A percentile compares a stretch with the other conserved stretches of the same genome.
Conservation (phyloP, 2,888 invertebrate genomes). For the Geophilus truncorum region DNA sequence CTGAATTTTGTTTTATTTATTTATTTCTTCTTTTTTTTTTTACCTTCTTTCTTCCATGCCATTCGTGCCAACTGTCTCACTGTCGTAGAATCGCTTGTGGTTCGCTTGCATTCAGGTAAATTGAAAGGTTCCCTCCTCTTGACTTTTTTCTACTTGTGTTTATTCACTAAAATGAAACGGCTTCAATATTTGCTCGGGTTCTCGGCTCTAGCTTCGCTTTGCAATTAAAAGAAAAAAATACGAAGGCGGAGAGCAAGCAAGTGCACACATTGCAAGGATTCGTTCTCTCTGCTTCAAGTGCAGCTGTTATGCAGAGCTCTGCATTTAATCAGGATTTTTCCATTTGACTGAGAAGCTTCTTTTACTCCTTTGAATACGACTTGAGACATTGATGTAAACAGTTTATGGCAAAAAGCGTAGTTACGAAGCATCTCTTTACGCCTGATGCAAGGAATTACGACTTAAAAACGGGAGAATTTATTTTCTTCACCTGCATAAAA, state of each 20-base stretch:
- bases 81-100: background rate
- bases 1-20: background rate
- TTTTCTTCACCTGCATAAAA: background rate
- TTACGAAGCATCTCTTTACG: background rate
- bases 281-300: slow-evolving; percentile 27
- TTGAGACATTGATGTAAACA: slow-evolving; percentile 21
- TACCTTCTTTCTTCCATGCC: background rate
- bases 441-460: background rate
- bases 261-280: slow-evolving; percentile 27
- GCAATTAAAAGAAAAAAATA: slow-evolving; percentile 27
- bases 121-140: slow-evolving; percentile 13
- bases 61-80: background rate
- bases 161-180: slow-evolving; percentile 25
- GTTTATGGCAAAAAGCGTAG: background rate
- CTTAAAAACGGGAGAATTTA: background rate
- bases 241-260: slow-evolving; percentile 20
- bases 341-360: slow-evolving; percentile 24
- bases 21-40: background rate
- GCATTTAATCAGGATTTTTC: slow-evolving; percentile 27
- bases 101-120: slow-evolving; percentile 25
- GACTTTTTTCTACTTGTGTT: background rate
- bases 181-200: slow-evolving; percentile 21
- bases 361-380: slow-evolving; percentile 18
- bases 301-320: slow-evolving; percentile 21
- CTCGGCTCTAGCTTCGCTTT: slow-evolving; percentile 10